Percentiles rank a stretch among this genome's conserved stretches.
Evolutionary conservation across 2,113 vertebrate species (phyloP).

Genomic region (Octodon degus): DNA sequence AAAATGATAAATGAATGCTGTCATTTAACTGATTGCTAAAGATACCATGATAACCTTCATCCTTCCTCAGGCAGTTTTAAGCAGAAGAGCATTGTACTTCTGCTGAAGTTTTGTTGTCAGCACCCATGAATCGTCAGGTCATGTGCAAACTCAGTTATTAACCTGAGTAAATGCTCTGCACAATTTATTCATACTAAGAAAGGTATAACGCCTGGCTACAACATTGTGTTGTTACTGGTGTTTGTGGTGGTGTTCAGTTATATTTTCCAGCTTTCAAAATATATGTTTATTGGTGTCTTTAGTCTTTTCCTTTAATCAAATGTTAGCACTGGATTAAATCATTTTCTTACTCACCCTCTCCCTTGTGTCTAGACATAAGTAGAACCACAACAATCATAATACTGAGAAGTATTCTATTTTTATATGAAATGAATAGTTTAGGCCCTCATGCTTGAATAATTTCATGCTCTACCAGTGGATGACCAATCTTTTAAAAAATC

Average conservation of each 20-base stretch:
- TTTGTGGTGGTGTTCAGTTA: neutral
- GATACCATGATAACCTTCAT: neutral
- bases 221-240: neutral
- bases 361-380: neutral
- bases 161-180: neutral
- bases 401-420: neutral
- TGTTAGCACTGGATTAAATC: neutral
- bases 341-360: neutral
- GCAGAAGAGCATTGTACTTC: neutral
- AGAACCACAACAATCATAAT: neutral
- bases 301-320: neutral
- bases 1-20: slow-evolving; percentile 46
- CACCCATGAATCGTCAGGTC: neutral
- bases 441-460: neutral
- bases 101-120: neutral
- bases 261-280: neutral
- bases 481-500: neutral
- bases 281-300: neutral
- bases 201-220: neutral
- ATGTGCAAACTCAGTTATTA: neutral
- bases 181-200: neutral
- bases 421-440: neutral
- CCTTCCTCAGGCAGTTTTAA: neutral
- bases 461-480: fast-evolving
- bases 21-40: slow-evolving; percentile 2